These are phyloP conservation scores for Platorchestia sp. DNA, from an alignment of 1,140 invertebrate genomes.

Conservation along the genomic window DNA sequence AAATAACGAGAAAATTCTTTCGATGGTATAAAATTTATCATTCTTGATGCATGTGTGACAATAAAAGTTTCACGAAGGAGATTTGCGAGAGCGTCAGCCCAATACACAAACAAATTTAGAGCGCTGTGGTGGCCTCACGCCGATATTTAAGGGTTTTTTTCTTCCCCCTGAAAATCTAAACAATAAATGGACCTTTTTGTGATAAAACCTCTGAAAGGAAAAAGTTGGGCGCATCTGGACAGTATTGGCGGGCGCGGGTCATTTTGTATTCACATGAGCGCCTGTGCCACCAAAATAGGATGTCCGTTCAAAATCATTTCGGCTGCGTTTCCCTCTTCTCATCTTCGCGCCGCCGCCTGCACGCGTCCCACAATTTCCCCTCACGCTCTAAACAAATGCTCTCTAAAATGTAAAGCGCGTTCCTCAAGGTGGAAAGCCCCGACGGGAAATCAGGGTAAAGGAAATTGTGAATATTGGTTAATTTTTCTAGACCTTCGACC, in stretches of 20 bases:
- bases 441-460: not conserved
- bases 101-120: not conserved
- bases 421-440: not conserved
- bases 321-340: conserved; percentile 24
- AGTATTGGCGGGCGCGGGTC: conserved; percentile 10
- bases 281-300: conserved; percentile 31
- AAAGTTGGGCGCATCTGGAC: conserved; percentile 45
- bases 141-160: not conserved
- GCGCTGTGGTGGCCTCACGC: not conserved
- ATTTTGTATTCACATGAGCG: conserved; percentile 47
- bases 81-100: not conserved
- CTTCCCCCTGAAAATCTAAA: conserved; percentile 21
- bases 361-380: not conserved
- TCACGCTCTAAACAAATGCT: conserved; percentile 1
- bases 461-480: not conserved
- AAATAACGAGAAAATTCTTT: not conserved
- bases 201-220: not conserved
- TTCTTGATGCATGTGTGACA: not conserved
- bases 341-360: not conserved
- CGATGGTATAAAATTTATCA: not conserved
- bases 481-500: not conserved
- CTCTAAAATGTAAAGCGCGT: conserved; percentile 4
- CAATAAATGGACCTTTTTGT: conserved; percentile 10
- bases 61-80: not conserved
- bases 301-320: conserved; percentile 41